phyloP scores from a whole-genome alignment of 2,797 vertebrate species.

The Cynopterus sphinx region DNA sequence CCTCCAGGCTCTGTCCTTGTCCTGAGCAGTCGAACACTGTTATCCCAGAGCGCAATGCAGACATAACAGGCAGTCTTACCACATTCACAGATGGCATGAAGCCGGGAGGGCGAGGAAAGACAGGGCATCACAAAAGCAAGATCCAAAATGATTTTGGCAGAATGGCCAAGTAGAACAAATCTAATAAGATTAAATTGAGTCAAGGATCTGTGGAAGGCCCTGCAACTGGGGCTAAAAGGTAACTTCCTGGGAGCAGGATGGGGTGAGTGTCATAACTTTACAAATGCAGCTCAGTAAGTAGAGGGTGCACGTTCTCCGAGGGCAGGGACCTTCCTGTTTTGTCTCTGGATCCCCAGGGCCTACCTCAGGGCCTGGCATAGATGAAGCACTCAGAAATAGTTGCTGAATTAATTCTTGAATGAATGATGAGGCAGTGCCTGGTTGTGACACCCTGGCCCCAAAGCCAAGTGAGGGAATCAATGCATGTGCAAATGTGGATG shows the following conservation, averaged over 20 bases:
- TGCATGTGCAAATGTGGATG: too few relatives aligned
- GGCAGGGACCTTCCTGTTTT: not conserved
- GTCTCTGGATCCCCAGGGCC: not conserved
- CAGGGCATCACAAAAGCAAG: not conserved
- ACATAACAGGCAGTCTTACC: constrained; percentile 55
- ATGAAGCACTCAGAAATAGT: not conserved
- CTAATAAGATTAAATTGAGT: constrained; percentile 50
- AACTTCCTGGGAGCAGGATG: not conserved
- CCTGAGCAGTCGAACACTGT: not conserved
- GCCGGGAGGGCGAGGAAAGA: not conserved
- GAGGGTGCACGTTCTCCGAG: not conserved
- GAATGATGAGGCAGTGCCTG: not conserved
- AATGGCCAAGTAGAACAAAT: constrained; percentile 43
- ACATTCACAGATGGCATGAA: not conserved
- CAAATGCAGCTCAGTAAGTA: not conserved
- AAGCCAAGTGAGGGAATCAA: not conserved
- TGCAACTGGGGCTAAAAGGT: not conserved
- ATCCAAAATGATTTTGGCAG: constrained; percentile 73
- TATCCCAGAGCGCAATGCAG: constrained; percentile 56
- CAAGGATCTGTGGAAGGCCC: not conserved
- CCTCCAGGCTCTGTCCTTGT: constrained; percentile 45
- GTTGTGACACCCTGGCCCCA: not conserved
- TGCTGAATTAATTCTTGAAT: not conserved
- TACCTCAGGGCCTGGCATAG: not conserved
- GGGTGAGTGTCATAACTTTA: too few relatives aligned